Conservation (phyloP, 2,797 vertebrate genomes). For the Rallus crepitans region DNA sequence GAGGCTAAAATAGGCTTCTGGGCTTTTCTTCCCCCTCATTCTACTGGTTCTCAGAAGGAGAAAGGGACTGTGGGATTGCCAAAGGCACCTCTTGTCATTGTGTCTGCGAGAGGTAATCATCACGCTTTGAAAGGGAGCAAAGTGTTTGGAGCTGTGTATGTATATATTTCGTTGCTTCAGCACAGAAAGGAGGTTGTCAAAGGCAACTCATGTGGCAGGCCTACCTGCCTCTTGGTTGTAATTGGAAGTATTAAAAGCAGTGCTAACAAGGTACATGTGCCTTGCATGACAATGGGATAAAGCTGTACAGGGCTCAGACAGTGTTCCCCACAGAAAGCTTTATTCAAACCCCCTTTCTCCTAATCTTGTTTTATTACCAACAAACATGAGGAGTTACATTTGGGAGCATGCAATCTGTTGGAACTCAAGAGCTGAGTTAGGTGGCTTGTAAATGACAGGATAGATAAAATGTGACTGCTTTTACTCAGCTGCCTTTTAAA, state of each 20-base stretch:
- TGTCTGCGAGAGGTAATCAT: conserved; percentile 50
- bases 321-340: not conserved
- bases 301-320: not conserved
- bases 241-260: conserved; percentile 1
- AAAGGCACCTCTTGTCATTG: conserved; percentile 59
- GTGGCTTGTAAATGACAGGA: not conserved
- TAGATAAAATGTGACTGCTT: not conserved
- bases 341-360: not conserved
- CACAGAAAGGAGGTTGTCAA: not conserved
- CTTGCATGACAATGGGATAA: not conserved
- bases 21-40: conserved; percentile 71
- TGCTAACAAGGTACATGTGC: not conserved
- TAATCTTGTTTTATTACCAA: not conserved
- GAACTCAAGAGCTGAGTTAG: not conserved
- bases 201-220: not conserved
- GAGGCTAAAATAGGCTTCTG: conserved; percentile 70
- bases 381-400: accelerated
- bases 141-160: not conserved
- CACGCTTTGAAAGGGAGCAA: conserved; percentile 41
- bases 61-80: conserved; percentile 59
- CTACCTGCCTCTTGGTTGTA: not conserved
- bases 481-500: conserved; percentile 2
- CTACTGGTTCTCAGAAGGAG: conserved; percentile 61
- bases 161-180: not conserved
- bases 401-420: not conserved